Base-by-base conservation (phyloP, 2,113 vertebrate species). In the Aix galericulata region DNA sequence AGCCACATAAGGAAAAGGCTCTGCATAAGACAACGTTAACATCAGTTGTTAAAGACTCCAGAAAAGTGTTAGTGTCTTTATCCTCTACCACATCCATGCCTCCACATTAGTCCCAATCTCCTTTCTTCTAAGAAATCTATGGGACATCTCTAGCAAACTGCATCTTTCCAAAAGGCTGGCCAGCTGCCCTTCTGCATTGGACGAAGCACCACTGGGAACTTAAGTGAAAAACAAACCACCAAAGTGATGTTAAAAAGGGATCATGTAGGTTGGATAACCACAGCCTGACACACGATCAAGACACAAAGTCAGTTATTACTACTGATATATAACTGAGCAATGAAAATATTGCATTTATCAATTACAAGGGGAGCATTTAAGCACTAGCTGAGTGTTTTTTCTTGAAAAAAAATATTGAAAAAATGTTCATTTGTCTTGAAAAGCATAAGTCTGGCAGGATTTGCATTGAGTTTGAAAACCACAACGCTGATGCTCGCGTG, bases 251-350 rank as follows among this genome's bases (percentile, higher is more conserved):
- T 83, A 50, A 53, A 92, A 77, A 58, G 14, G 6, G 86, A 71
- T 32, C 10, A 42, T 71, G 74, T 81, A 25, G 20, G 13, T 69
- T 71, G 16, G 36, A 78, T 4, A 86, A 60, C 32, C n/a, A 75
- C 8, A 18, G 10, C 14, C 12, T n/a, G 16, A 40, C 18, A 76
- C 18, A 29, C 0, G 0, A 26, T 86, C 14, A 34, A 46, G 67
- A 58, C 7, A 4, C 1, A 0, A 8, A 14, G 25, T 68, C 48
- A 59, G n/a, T n/a, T 63, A 22, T 14, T 75, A 20, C 44, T 67
- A 74, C 0, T 31, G 11, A 80, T 18, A 1, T 7, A 17, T 0
- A 23, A 13, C 3, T 34, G 0, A 58, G 5, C 23, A 56, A 75
- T 18, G 16, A 77, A 87, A 40, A 0, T 3, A 74, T 7, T 15